Conservation (phyloP, 2,888 invertebrate species). For the Cartodere bifasciata region DNA sequence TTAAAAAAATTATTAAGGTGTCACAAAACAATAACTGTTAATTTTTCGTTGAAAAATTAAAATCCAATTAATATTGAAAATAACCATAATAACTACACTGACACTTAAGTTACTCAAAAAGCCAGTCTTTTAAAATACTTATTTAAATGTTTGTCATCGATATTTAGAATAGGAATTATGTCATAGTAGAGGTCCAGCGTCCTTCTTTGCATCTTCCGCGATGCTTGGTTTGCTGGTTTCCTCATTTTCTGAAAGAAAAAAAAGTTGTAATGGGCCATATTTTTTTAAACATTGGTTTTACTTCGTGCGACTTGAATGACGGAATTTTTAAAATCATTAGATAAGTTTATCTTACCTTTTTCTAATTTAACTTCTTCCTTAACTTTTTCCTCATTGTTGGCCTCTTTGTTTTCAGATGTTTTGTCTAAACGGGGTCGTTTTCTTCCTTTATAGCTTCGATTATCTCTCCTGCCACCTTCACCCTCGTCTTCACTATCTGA, state of each 20-base stretch:
- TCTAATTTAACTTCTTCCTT: conserved; percentile 51
- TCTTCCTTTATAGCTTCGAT: conserved; percentile 40
- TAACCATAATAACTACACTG: no score
- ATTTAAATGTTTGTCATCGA: no score
- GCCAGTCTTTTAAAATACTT: no score
- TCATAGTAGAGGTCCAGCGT: conserved; percentile 54
- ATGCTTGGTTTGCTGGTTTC: conserved; percentile 46
- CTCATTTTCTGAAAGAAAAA: conserved; percentile 47
- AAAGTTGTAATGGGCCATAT: conserved; percentile 8
- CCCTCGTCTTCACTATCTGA: conserved; percentile 91
- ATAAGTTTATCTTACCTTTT: conserved; percentile 35
- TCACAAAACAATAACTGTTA: no score
- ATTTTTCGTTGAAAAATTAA: no score
- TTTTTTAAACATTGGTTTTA: conserved; percentile 6
- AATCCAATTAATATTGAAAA: no score
- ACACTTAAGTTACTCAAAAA: no score
- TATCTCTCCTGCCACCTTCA: conserved; percentile 51
- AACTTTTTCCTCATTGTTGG: conserved; percentile 29
- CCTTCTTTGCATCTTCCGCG: conserved; percentile 56
- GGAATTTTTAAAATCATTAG: conserved; percentile 1
- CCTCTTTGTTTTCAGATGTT: conserved; percentile 28
- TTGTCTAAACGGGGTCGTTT: conserved; percentile 66
- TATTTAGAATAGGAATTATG: conserved; percentile 22
- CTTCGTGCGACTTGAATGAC: conserved; percentile 1
- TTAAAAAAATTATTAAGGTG: no score